Conservation (phyloP, 64 coral and sea anemone species). For the Actinia tenebrosa region DNA sequence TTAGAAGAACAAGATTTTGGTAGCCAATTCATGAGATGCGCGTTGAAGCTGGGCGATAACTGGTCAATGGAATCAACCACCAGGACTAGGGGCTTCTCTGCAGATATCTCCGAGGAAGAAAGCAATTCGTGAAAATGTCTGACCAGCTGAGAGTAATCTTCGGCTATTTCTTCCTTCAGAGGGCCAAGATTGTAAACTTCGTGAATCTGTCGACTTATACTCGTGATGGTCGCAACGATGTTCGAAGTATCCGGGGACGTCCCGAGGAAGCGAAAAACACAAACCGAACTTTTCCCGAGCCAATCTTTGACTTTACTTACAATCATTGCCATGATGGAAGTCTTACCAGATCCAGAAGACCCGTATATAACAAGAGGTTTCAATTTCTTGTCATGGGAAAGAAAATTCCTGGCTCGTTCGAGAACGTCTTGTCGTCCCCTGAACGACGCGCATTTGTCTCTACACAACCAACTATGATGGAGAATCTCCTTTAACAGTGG, state of each 20-base stretch:
- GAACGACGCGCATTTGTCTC: slow-evolving; percentile 71
- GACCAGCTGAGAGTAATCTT: slow-evolving; percentile 72
- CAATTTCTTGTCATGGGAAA: slow-evolving; percentile 17
- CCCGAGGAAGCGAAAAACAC: slow-evolving; percentile 81
- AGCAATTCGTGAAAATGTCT: slow-evolving; percentile 72
- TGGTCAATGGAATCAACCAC: slow-evolving; percentile 87
- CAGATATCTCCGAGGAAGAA: slow-evolving; percentile 21
- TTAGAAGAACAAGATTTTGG: slow-evolving; percentile 38
- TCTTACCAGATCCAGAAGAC: slow-evolving; percentile 77
- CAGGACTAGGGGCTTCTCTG: slow-evolving; percentile 36
- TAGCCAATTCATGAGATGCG: slow-evolving; percentile 93
- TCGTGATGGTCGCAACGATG: slow-evolving; percentile 53
- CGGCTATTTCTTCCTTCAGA: slow-evolving; percentile 51
- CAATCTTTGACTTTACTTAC: slow-evolving; percentile 53
- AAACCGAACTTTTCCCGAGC: slow-evolving; percentile 61
- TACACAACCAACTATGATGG: slow-evolving; percentile 81
- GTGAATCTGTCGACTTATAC: slow-evolving; percentile 68
- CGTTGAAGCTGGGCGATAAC: slow-evolving; percentile 71
- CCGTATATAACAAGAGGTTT: slow-evolving; percentile 68
- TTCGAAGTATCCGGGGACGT: slow-evolving; percentile 76
- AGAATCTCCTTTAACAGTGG: slow-evolving; percentile 68
- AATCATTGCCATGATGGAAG: slow-evolving; percentile 73
- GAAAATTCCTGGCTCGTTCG: slow-evolving; percentile 24
- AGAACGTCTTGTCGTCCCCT: slow-evolving; percentile 69
- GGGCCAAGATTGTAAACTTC: slow-evolving; percentile 50